Evolutionary conservation across 2,797 vertebrate species (phyloP), one percentile per base, ranked within the genome.

Genomic region (Phrynocephalus guinanensis): DNA sequence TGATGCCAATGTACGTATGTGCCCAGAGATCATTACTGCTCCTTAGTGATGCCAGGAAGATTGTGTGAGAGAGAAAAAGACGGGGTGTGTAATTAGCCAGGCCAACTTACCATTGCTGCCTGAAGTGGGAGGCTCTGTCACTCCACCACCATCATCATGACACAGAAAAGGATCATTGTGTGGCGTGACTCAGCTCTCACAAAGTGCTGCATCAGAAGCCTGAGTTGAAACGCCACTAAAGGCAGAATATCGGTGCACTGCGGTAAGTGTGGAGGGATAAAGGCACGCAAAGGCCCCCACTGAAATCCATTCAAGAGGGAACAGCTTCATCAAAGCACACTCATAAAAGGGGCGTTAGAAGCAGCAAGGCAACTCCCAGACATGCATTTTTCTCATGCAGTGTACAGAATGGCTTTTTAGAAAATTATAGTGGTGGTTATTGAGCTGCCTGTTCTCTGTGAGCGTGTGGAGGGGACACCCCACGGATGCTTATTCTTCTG

Each of bases 181-280:
- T 78, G 86, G 83, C 5, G 6, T 93, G 93, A 94, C 93, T 95
- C 94, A 93, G 91, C 90, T 88, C 20, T 0, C 85, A 89, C 86
- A 88, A 92, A 86, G 38, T 90, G 89, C 90, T 91, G 90, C 85
- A 63, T 70, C 93, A 92, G 79, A 87, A 84, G 70, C 0, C 0
- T 15, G 70, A 48, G 78, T 24, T 83, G 38, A 89, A 73, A 18
- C 15, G 68, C 28, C 16, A 67, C 18, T 71, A 48, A 86, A 71
- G 3, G 83, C 79, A 73, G 52, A 78, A 70, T 22, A 83, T 20
- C 66, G 15, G 52, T 85, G 52, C 6, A 13, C 26, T 28, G 0
- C 84, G 63, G 80, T 18, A 22, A 88, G 70, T 9, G 24, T 56
- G 50, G 6, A 0, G 0, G 63, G 60, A 0, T 0, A 68, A 56